These are phyloP conservation scores for Mobula hypostoma DNA, from an alignment of 2,113 vertebrate species.

Conservation along the genomic window DNA sequence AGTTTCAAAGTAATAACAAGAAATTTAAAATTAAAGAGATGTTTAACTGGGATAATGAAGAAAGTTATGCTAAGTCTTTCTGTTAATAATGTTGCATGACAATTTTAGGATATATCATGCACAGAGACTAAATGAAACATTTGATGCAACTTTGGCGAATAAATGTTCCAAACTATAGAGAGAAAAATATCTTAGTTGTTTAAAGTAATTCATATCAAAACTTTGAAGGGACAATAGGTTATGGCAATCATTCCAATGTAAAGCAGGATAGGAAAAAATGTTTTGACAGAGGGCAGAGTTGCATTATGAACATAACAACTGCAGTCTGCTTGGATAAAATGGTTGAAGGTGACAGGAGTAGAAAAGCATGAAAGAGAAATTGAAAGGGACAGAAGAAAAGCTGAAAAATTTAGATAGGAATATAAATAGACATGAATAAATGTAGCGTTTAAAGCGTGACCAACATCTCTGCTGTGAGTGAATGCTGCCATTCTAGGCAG, in stretches of 20 bases:
- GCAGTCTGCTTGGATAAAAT: constrained; percentile 36
- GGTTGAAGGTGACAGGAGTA: constrained; percentile 35
- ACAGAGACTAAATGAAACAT: neutral
- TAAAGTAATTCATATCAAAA: constrained; percentile 9
- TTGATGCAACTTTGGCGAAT: neutral
- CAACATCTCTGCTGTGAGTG: constrained; percentile 10
- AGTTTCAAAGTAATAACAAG: too few relatives aligned
- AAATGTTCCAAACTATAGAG: neutral
- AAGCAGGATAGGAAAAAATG: constrained; percentile 1
- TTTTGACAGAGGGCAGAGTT: constrained; percentile 33
- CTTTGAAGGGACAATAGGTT: neutral
- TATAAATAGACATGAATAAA: constrained; percentile 37
- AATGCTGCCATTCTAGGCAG: neutral
- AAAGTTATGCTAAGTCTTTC: neutral
- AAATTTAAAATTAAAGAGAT: too few relatives aligned
- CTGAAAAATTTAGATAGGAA: constrained; percentile 28
- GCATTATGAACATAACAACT: constrained; percentile 26
- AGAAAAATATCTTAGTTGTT: neutral
- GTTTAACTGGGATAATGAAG: too few relatives aligned
- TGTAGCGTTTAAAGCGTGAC: constrained; percentile 22
- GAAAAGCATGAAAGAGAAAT: constrained; percentile 36
- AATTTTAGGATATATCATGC: neutral
- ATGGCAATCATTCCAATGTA: constrained; percentile 33
- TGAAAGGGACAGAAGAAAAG: constrained; percentile 34
- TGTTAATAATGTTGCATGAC: neutral